Evolutionary conservation across 1,140 invertebrate species (phyloP), one percentile per base, ranked within the genome.

Genomic region (Phymorhynchus buccinoides): DNA sequence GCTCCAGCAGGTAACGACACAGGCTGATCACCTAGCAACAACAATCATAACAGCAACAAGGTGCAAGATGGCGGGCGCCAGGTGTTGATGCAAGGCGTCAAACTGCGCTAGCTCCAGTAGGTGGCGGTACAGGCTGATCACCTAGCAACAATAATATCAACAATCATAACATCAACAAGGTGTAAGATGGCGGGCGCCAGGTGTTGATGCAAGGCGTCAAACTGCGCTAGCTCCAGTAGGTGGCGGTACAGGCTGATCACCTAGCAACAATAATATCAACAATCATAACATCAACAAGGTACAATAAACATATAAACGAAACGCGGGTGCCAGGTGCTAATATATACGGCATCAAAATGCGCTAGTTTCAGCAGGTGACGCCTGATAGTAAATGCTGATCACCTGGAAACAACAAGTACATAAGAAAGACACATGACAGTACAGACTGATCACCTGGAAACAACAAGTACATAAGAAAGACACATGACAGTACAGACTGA

Each of bases 121-220:
- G 66, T 89, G 88, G 37, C 87, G 87, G 78, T 91, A 92, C 42
- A 91, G 88, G 16, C 86, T 83, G 27, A 93, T 88, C 1, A 92
- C 89, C 80, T 87, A 82, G 12, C 7, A 6, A 73, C 30, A 73
- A 35, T n/a, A n/a, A n/a, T n/a, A n/a, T n/a, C n/a, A n/a, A n/a
- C n/a, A n/a, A n/a, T n/a, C n/a, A n/a, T n/a, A n/a, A n/a, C 86
- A 81, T 93, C 90, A 66, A 88, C 85, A 30, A 93, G 89, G 42
- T 89, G 89, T 22, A 92, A 56, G 16, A 89, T 84, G 9, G 86
- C 80, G 6, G 88, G 80, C 35, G 91, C 85, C 32, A 92, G 86
- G 56, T 92, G 89, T 80, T 91, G 90, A 48, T 90, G 89, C 18
- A 90, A 79, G 22, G 86, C 87, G 85, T 93, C 92, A 90, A 92